Evolutionary conservation across 2,113 vertebrate species (phyloP), one percentile per base, ranked within the genome.

Genomic region (Pelecanoides urinatrix): DNA sequence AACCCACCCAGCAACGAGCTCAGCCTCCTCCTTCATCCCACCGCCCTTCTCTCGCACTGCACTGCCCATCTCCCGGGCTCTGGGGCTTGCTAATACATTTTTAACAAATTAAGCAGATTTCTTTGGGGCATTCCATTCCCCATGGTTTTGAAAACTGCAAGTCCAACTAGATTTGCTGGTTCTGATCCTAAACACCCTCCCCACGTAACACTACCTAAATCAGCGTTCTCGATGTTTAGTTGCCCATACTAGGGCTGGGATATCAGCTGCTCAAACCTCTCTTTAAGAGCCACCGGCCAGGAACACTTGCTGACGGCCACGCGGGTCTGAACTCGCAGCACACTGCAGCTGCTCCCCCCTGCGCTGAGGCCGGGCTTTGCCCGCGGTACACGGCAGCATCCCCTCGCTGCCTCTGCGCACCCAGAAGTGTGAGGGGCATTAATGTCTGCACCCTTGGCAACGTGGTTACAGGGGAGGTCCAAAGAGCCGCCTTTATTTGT

Each of bases 1-100:
- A 26, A 3, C 47, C 1, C 36, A 5, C 2, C 19, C 15, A 3
- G 55, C 42, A 21, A 1, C 0, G 0, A 38, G 86, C 52, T 63
- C 91, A 59, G 66, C 61, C 52, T 25, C 2, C 50, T 45, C 6
- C 1, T 8, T 15, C 6, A 19, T 4, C 62, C 82, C 44, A 3
- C 2, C 16, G 55, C 79, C 74, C 71, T 47, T 18, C 81, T 18
- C 58, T 9, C 0, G 8, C 32, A 1, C 42, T 1, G 1, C 18
- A 1, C 11, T 0, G 0, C 6, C 29, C n/a, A 15, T 5, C 71
- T 40, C 1, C 86, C 27, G 4, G 21, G n/a, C 47, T 32, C 56
- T n/a, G 61, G 1, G 38, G 44, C 77, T 76, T 13, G 10, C 52
- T 4, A 5, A 22, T 7, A 12, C 13, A 4, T 17, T 65, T 72